Conservation (phyloP, 2,113 vertebrate species). For the Aix galericulata region DNA sequence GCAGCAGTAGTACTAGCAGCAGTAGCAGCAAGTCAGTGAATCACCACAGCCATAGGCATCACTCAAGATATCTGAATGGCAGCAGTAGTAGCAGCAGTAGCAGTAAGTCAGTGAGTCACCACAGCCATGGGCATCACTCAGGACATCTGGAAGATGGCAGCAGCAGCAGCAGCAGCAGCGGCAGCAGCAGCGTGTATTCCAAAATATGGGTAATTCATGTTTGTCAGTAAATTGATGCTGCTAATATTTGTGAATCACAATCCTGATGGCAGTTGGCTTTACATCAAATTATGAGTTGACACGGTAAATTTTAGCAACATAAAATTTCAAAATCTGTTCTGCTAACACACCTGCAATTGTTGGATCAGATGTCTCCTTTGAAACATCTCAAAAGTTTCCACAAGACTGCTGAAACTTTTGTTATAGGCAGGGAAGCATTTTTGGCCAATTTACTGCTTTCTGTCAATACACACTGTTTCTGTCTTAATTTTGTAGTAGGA, state of each 20-base stretch:
- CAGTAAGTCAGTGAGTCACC: not conserved
- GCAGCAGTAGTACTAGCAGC: accelerated
- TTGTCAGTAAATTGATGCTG: not conserved
- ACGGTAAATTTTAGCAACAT: not conserved
- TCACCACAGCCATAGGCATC: not conserved
- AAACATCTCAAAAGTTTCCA: not conserved
- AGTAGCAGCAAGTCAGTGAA: not conserved
- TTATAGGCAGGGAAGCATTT: not conserved
- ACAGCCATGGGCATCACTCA: not conserved
- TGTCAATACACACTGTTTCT: not conserved
- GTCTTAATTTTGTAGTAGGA: not conserved
- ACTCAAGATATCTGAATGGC: not conserved
- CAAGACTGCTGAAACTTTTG: not conserved
- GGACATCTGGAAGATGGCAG: not conserved
- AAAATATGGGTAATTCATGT: constrained; percentile 33
- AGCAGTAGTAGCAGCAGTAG: not conserved
- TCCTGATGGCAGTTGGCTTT: not conserved
- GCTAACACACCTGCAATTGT: not conserved
- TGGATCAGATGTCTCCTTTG: not conserved
- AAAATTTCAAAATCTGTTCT: not conserved
- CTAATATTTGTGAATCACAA: not conserved
- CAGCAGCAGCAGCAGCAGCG: not conserved
- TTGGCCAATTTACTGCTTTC: not conserved
- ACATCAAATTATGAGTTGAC: not conserved
- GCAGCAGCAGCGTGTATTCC: not conserved